phyloP scores from a whole-genome alignment of 1,140 invertebrate species.

The Zaprionus vittiger region DNA sequence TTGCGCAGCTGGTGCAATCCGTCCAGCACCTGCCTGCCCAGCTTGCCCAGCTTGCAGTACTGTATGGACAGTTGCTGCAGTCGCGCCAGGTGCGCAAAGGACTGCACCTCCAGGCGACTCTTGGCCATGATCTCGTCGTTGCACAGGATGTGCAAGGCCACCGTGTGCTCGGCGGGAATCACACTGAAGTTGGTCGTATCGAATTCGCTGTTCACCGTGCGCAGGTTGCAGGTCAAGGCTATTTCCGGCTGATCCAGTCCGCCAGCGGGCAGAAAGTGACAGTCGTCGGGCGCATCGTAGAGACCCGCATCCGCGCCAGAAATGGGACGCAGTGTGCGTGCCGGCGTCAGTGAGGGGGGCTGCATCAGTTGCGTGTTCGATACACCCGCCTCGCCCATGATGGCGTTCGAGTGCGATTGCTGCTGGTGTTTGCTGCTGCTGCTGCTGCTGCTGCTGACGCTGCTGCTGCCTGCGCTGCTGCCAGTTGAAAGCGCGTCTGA shows the following conservation, averaged over 20 bases:
- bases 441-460: background rate
- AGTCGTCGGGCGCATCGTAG: constrained; percentile 93
- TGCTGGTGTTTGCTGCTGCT: constrained; percentile 59
- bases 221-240: constrained; percentile 90
- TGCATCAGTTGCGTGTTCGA: constrained; percentile 70
- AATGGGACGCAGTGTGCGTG: constrained; percentile 57
- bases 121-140: constrained; percentile 90
- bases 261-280: constrained; percentile 84
- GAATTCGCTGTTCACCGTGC: constrained; percentile 92
- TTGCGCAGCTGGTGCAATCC: constrained; percentile 91
- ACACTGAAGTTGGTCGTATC: constrained; percentile 95
- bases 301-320: constrained; percentile 58
- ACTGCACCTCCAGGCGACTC: constrained; percentile 90
- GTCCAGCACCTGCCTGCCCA: constrained; percentile 90
- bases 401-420: constrained; percentile 75
- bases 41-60: constrained; percentile 92
- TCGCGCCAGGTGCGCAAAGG: constrained; percentile 91
- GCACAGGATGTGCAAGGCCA: constrained; percentile 91
- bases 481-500: background rate
- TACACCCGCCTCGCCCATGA: constrained; percentile 80
- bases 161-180: constrained; percentile 93
- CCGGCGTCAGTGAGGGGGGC: constrained; percentile 57
- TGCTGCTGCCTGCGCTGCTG: constrained; percentile 23
- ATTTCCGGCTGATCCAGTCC: constrained; percentile 87
- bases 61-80: constrained; percentile 92